phyloP scores from a whole-genome alignment of 37 sponge, comb jelly and placozoan genomes.

The Spongilla lacustris region DNA sequence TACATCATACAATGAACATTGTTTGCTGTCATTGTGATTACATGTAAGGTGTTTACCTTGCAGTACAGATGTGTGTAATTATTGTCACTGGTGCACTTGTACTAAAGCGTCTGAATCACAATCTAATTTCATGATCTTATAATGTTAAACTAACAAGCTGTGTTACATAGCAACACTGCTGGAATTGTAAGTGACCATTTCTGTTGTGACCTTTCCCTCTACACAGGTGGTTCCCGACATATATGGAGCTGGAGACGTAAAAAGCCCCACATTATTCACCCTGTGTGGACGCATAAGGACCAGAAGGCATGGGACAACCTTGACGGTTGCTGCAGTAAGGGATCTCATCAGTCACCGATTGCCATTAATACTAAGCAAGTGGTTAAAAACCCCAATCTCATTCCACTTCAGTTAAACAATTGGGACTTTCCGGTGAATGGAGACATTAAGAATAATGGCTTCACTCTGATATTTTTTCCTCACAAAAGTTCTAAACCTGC shows the following conservation, averaged over 20 bases:
- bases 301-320: conserved; percentile 40
- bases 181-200: too few relatives aligned
- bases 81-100: too few relatives aligned
- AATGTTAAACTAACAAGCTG: too few relatives aligned
- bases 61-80: too few relatives aligned
- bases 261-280: background rate
- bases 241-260: conserved; percentile 12
- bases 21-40: too few relatives aligned
- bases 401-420: background rate
- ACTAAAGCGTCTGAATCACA: too few relatives aligned
- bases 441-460: conserved; percentile 1
- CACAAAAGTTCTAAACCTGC: background rate
- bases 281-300: conserved; percentile 16
- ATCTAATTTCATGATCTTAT: too few relatives aligned
- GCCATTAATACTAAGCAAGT: conserved; percentile 21
- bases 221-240: background rate
- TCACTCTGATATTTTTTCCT: background rate
- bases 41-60: too few relatives aligned
- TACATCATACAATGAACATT: too few relatives aligned
- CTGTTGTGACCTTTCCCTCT: background rate
- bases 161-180: too few relatives aligned
- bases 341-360: conserved; percentile 49
- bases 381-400: background rate
- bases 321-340: background rate
- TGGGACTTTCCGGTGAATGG: conserved; percentile 6